Conservation (phyloP, 2,888 invertebrate genomes). For the Thyatira batis region DNA sequence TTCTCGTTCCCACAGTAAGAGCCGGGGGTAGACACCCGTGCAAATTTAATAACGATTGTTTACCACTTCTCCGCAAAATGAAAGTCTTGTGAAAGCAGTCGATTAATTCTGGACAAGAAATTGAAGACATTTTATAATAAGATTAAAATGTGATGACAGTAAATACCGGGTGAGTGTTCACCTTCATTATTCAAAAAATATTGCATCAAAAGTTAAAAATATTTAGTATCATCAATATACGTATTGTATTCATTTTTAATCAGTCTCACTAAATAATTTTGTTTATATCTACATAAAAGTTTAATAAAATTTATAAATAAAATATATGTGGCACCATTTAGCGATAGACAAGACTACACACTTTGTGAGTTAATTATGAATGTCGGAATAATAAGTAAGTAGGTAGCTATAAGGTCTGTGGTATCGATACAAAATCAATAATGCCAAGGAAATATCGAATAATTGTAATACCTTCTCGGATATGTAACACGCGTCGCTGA, state of each 20-base stretch:
- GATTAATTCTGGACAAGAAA: constrained; percentile 54
- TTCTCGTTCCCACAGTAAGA: constrained; percentile 57
- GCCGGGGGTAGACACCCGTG: constrained; percentile 69
- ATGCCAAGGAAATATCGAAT: background rate
- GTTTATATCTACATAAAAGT: too few relatives aligned
- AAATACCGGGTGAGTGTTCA: background rate
- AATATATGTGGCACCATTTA: background rate
- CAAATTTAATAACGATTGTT: constrained; percentile 81
- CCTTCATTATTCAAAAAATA: too few relatives aligned
- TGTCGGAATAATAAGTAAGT: background rate
- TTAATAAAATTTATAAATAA: too few relatives aligned
- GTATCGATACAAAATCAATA: constrained; percentile 1
- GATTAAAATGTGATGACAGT: constrained; percentile 19
- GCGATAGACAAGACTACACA: background rate
- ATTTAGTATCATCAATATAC: too few relatives aligned
- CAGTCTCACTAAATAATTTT: too few relatives aligned
- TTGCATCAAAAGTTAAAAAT: too few relatives aligned
- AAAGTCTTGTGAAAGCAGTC: constrained; percentile 62
- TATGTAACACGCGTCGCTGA: background rate
- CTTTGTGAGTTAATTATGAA: background rate
- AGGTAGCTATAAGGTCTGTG: too few relatives aligned
- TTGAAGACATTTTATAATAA: constrained; percentile 34
- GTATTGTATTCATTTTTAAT: too few relatives aligned
- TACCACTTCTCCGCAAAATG: constrained; percentile 71
- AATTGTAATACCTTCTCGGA: constrained; percentile 1